Evolutionary conservation across 2,888 invertebrate genomes (phyloP), one percentile per base, ranked within the genome.

Genomic region (Abscondita cerata): DNA sequence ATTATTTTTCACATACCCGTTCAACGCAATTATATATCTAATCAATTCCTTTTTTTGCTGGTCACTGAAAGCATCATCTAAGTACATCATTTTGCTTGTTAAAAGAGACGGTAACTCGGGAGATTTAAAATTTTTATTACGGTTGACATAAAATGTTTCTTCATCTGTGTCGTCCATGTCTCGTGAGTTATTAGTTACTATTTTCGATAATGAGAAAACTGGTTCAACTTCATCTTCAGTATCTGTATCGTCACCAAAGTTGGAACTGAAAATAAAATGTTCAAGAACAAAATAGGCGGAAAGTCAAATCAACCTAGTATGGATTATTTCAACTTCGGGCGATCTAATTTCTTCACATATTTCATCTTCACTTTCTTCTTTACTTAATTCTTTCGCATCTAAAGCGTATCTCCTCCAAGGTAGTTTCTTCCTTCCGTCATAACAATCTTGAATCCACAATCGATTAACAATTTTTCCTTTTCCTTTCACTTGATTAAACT

Each of bases 391-490:
- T 48, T 69, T 70, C 64, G 77, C 80, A 76, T 87, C 87, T 20
- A 87, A 77, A 52, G 87, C 87, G 81, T 76, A 86, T 75, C 84
- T 82, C 68, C 82, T 80, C 91, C 91, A 91, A 4, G 89, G 88
- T 70, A 89, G 76, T 59, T 85, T 82, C 70, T 86, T 87, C 58
- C 87, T 83, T 52, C 84, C 80, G 11, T 72, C 75, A 70, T 85
- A 81, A 70, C 90, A 89, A 61, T 86, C 86, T 65, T 84, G 83
- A 61, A 96, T 81, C 95, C 95, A 96, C n/a, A 85, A 84, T 66
- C 85, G 88, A 16, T 78, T 86, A 1, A 90, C 89, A 58, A 89
- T 92, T 61, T 86, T 86, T 1, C 86, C 83, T 62, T 84, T 84
- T 1, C 86, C 85, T 68, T 83, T 84, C 1, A 91, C 90, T 79